A percentile compares a stretch with the other conserved stretches of the same genome.
Conservation (phyloP, 2,888 invertebrate genomes). For the Eupithecia pulchellata region DNA sequence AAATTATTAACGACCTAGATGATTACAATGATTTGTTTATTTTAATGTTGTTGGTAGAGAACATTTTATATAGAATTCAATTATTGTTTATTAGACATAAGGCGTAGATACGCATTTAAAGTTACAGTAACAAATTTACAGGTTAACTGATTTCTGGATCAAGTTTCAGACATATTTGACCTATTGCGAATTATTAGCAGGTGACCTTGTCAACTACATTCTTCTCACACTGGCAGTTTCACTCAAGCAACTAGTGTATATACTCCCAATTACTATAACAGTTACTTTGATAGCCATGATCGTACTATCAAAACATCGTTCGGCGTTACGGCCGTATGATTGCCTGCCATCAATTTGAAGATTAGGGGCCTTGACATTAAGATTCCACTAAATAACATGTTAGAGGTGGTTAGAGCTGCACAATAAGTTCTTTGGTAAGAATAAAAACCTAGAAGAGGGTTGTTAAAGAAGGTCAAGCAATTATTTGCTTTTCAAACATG, state of each 20-base stretch:
- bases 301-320: constrained; percentile 33
- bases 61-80: neutral
- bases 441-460: neutral
- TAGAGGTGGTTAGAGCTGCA: neutral
- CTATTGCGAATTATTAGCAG: constrained; percentile 6
- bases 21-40: neutral
- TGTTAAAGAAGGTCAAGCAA: neutral
- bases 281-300: constrained; percentile 32
- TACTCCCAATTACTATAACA: constrained; percentile 29
- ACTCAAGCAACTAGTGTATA: constrained; percentile 21
- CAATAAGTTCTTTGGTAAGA: neutral
- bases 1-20: too few relatives aligned
- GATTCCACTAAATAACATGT: constrained; percentile 11
- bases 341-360: constrained; percentile 34
- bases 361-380: constrained; percentile 40
- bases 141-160: neutral
- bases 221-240: constrained; percentile 19
- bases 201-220: neutral
- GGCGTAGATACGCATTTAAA: too few relatives aligned
- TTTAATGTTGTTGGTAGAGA: neutral
- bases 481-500: neutral
- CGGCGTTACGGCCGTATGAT: constrained; percentile 30
- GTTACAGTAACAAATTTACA: neutral
- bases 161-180: neutral
- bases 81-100: neutral